Base-by-base conservation (phyloP, 2,113 vertebrate genomes). In the Aspiorhynchus laticeps region DNA sequence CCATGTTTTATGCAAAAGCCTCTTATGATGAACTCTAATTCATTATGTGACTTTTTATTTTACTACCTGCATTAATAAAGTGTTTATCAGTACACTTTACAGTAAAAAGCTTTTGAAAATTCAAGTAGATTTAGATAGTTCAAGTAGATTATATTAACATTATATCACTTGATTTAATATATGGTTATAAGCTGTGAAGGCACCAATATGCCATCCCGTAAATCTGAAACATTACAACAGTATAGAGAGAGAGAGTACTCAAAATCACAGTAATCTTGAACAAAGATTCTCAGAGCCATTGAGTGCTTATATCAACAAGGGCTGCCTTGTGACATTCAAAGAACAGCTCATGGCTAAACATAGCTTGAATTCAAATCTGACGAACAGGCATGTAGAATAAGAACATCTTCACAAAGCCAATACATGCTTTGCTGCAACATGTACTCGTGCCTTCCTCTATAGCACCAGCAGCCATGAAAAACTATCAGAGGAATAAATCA, bases 401-500 rank as follows among this genome's bases (percentile, higher is more conserved):
- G 41, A 46, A 7, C n/a, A 12, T 67, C 63, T 46, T 2, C 24
- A 46, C 41, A 46, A 26, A 26, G 24, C 24, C 0, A 0, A 15
- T 74, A 43, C 38, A 43, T 26, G 12, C 41, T 41, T 41, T 24
- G 2, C 33, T 75, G 73, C 24, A 43, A 15, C 12, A 46, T 15
- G 11, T n/a, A 26, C 41, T 26, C 2, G 19, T n/a, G 71, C 2
- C 5, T 43, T n/a, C 38, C 21, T 51, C 10, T 77, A 38, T 43
- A 36, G 61, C 12, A 79, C 33, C 59, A 84, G 48, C 53, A 14
- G 61, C 28, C 31, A 33, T 33, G 28, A 38, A 86, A 51, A 87
- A 15, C 74, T n/a, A 79, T 82, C 77, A 73, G 80, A 89, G 88
- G 79, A 84, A 89, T 85, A 79, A 83, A 82, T 88, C 24, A 87